Base-by-base conservation (phyloP, 1,140 invertebrate genomes). In the Drosophila sp. region DNA sequence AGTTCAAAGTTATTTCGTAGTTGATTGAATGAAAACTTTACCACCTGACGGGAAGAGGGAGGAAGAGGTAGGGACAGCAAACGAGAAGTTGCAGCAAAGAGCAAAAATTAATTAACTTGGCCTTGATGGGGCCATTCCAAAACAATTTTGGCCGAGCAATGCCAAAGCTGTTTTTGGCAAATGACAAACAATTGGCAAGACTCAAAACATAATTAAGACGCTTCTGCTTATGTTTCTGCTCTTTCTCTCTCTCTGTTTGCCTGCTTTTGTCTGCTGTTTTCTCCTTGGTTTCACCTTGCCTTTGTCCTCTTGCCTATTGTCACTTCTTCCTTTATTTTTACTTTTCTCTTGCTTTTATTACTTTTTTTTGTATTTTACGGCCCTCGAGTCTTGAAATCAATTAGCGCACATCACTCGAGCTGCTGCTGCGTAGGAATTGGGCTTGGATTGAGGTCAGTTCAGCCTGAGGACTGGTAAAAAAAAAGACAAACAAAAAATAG, bases 11-110 rank as follows among this genome's bases (percentile, higher is more conserved):
- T 89, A 62, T 69, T 77, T 63, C 63, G 43, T 64, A 64, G 74
- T 87, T 87, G 82, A 87, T 87, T 87, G 83, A 89, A 87, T 82
- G 67, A 82, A 87, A 86, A 86, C 78, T 86, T 86, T 82, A 45
- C 74, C 58, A 84, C 76, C 80, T 83, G 72, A 25, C n/a, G 11
- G 6, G 16, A 9, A n/a, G 38, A 5, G 4, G 14, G 16, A 0
- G 14, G 11, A 40, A 32, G 7, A 16, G 1, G 7, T 5, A 0
- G 3, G n/a, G n/a, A n/a, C n/a, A n/a, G n/a, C n/a, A 54, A 27
- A 29, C 13, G 46, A 50, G 11, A 25, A 40, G 34, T 16, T 54
- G 40, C 54, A 62, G 16, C 41, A 36, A 32, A 53, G 78, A 66
- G 41, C 64, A 53, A 70, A 82, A 87, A 87, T 82, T 87, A 87